Evolutionary conservation across 37 sponge, comb jelly and placozoan species (phyloP), one percentile per base, ranked within the genome.

Genomic region (Diacarnus erythraeanus): DNA sequence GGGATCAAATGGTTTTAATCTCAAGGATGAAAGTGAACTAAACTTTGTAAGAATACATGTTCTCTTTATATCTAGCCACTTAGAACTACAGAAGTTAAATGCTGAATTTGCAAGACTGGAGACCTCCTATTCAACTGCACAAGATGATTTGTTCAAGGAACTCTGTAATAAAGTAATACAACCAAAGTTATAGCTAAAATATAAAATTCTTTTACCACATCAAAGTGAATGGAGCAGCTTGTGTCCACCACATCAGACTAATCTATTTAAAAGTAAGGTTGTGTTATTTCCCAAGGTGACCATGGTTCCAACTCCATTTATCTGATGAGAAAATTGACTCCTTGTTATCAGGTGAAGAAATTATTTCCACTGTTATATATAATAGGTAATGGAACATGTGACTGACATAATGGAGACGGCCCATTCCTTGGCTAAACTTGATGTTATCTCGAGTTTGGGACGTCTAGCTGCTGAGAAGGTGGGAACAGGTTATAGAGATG

Each of bases 11-110:
- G 36, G 38, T 35, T 17, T 78, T 51, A 25, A 64, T 8, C 3
- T n/a, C n/a, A n/a, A n/a, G n/a, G n/a, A n/a, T n/a, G n/a, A n/a
- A n/a, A n/a, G n/a, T n/a, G n/a, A n/a, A n/a, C n/a, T 29, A 22
- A 33, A 31, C 51, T 47, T 6, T 44, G 31, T 72, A 3, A 12
- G 21, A 2, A 22, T n/a, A 27, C 25, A 17, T 4, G 58, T 5
- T 42, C 31, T 36, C 58, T 29, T 30, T 4, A 2, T 27, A 2
- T 36, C 30, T 74, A 91, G 91, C 57, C 78, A 77, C 59, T 17
- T 75, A 23, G 80, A 86, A 36, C 80, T 91, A n/a, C 88, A 91
- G 77, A 67, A 65, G 43, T 37, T 91, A 47, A 91, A 91, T 40
- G 67, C 83, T 0, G 74, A 91, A 54, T 63, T 82, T 39, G 68